A percentile compares a stretch with the other conserved stretches of the same genome.
These are phyloP conservation scores for Archips xylosteana DNA, from an alignment of 2,888 invertebrate species.

Conservation along the genomic window DNA sequence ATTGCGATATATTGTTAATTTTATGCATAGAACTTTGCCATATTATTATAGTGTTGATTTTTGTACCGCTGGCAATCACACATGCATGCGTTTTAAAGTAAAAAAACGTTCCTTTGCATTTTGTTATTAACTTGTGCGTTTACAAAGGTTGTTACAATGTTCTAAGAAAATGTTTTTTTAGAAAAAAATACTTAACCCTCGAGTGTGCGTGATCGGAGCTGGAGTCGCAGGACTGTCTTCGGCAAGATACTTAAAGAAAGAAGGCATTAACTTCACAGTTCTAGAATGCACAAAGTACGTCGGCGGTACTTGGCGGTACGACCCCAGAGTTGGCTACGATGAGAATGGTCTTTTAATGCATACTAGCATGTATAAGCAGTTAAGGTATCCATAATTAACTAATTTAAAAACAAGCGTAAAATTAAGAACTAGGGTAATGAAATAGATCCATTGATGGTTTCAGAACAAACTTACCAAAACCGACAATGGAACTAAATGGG, in stretches of 20 bases:
- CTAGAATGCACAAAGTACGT: slow-evolving; percentile 72
- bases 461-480: slow-evolving; percentile 78
- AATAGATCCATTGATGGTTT: slow-evolving; percentile 43
- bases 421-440: too few species aligned
- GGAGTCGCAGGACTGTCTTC: slow-evolving; percentile 74
- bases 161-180: too few species aligned
- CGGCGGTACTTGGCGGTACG: slow-evolving; percentile 79
- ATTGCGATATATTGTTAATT: too few species aligned
- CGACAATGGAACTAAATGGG: slow-evolving; percentile 73
- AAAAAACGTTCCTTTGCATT: too few species aligned
- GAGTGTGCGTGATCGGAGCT: slow-evolving; percentile 77
- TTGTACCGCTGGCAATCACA: too few species aligned
- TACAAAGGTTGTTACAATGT: too few species aligned
- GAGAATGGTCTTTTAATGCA: slow-evolving; percentile 86
- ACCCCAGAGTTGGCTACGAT: slow-evolving; percentile 81
- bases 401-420: too few species aligned
- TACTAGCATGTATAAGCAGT: slow-evolving; percentile 89
- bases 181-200: slow-evolving; percentile 44
- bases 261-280: slow-evolving; percentile 69
- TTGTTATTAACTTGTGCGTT: too few species aligned
- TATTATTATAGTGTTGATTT: too few species aligned
- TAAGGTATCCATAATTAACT: slow-evolving; percentile 75
- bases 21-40: too few species aligned
- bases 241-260: slow-evolving; percentile 72
- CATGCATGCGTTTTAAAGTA: too few species aligned